Evolutionary conservation across 2,113 vertebrate species (phyloP), one percentile per base, ranked within the genome.

Genomic region (Eurystomus gularis): DNA sequence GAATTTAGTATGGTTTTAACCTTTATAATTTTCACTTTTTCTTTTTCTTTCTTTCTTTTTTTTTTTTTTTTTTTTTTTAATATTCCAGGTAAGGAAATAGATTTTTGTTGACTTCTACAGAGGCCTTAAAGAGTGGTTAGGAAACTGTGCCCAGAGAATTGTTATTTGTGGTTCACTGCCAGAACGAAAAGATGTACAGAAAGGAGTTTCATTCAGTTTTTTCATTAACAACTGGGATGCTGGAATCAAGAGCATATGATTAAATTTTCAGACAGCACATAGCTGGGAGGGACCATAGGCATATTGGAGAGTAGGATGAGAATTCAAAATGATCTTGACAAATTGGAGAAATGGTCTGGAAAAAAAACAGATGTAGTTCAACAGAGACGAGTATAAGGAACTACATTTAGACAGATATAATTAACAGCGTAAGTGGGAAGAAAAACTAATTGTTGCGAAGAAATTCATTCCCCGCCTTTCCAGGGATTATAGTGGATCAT

Each of bases 251-350:
- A 88, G 68, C 88, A 94, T 88, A 66, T 93, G 82, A 96, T 92
- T 93, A 92, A 94, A 96, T 95, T 95, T 95, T 81, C 76, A 93
- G 82, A 73, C 68, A 95, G 86, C 82, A 62, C n/a, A 78, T 94
- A 97, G 54, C 72, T 92, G 72, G 68, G 80, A 93, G 86, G 76
- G 9, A 83, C 55, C 83, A 62, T 86, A 88, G 80, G 76, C 51
- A 92, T 86, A 75, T 51, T 88, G 55, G 28, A 90, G 60, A 51
- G 49, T 17, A 58, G 37, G 64, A 62, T 73, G 37, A 83, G 88
- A 96, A 96, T 90, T 89, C 68, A 88, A 81, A 95, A 93, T 68
- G 3, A 94, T 94, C 82, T 81, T 92, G 88, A 93, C 46, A 97
- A 92, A 81, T 75, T 86, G 86, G 69, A 86, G 71, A 94, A 96